A percentile compares a stretch with the other conserved stretches of the same genome.
Evolutionary conservation across 2,888 invertebrate species (phyloP).

Genomic region (Hoplodrina blanda): DNA sequence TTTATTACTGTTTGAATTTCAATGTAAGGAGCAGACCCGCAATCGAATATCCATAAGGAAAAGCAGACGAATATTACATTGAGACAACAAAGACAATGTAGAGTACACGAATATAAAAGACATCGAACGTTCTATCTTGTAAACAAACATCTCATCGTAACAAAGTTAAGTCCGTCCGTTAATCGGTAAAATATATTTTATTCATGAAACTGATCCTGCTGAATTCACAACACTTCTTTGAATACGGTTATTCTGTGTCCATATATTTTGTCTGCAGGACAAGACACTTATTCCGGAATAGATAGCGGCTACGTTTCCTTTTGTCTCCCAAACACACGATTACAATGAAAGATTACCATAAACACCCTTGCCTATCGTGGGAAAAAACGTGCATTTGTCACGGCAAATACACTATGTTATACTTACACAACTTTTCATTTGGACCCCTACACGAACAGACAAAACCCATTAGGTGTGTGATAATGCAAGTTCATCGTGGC

Average conservation of each 20-base stretch:
- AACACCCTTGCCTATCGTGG: constrained; percentile 76
- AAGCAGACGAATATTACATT: constrained; percentile 45
- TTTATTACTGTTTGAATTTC: constrained; percentile 61
- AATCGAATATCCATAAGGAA: constrained; percentile 46
- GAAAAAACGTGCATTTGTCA: constrained; percentile 81
- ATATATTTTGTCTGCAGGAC: constrained; percentile 43
- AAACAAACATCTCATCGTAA: constrained; percentile 59
- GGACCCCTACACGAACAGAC: constrained; percentile 78
- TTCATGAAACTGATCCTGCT: constrained; percentile 53
- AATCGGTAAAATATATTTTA: constrained; percentile 57
- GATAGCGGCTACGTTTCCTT: constrained; percentile 49
- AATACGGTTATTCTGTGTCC: constrained; percentile 38
- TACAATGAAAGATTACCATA: constrained; percentile 67
- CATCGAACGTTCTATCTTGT: constrained; percentile 35
- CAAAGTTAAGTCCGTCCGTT: constrained; percentile 54
- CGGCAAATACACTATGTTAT: constrained; percentile 69
- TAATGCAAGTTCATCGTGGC: constrained; percentile 87
- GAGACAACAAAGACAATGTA: constrained; percentile 51
- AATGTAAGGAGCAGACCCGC: constrained; percentile 54
- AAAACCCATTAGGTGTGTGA: constrained; percentile 88
- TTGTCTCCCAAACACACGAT: constrained; percentile 59
- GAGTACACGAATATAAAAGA: constrained; percentile 47
- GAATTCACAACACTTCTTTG: constrained; percentile 60
- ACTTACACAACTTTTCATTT: constrained; percentile 80
- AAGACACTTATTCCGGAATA: constrained; percentile 68